Evolutionary conservation across 1,140 invertebrate genomes (phyloP), one percentile per base, ranked within the genome.

Genomic region (Euwallacea similis): DNA sequence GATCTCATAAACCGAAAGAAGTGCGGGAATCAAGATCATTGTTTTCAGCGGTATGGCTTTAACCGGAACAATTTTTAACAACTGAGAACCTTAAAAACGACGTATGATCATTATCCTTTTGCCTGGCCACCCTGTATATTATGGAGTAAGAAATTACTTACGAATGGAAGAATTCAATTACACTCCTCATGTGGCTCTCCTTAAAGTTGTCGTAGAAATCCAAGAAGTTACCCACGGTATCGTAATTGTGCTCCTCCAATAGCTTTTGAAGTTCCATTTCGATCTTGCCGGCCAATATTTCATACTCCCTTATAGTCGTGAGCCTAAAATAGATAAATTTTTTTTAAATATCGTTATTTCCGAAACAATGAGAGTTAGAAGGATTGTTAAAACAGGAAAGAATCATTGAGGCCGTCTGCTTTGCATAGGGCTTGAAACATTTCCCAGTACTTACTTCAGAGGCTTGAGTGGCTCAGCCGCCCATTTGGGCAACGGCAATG

Each of bases 191-290:
- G 59, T 84, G 84, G 54, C 88, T 89, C 66, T 84, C 82, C 77
- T 87, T 86, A 79, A 87, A 95, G 66, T 87, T 87, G 73, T 90
- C 85, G 81, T 91, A 92, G 75, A 96, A 89, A 76, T 89, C 89
- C 73, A 94, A 81, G 81, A 95, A 94, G 79, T 94, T 93, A 79
- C 89, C 90, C 73, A 95, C 87, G 44, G 92, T 95, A 83, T 95
- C 92, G 81, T 96, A 97, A 81, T 88, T 91, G 83, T 94, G 86
- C 75, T 89, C 88, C 75, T 90, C 88, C 76, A 93, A 84, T 76
- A 95, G 85, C 62, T 87, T 87, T 79, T 92, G 90, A 69, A 94
- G 86, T 75, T 89, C 85, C 64, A 88, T 84, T 83, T 95, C 92
- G 79, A 94, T 88, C 71, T 86, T 85, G 42, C 88, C 86, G 75